Evolutionary conservation across 2,113 vertebrate species (phyloP), one percentile per base, ranked within the genome.

Genomic region (Oxyura jamaicensis): DNA sequence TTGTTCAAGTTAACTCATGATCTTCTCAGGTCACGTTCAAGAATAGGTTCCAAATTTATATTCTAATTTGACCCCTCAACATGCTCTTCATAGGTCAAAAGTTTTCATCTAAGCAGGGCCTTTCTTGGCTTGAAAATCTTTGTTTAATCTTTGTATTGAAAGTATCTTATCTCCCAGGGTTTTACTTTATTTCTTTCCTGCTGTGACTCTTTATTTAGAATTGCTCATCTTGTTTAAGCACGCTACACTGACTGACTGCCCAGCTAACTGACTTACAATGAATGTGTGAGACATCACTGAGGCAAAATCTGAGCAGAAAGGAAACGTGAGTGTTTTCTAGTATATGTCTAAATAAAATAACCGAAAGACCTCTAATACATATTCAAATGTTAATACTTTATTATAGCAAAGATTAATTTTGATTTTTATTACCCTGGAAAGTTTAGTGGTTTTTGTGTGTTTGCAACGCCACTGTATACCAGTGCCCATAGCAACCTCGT

Each of bases 401-500:
- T 55, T 55, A 33, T 10, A 68, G 19, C 5, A 68, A 72, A 71
- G 6, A 4, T 36, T 46, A 73, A 35, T 78, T 78, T 83, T 83
- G 42, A 76, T 7, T 68, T 10, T 35, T 72, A 46, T 3, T n/a
- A 29, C 53, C 16, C 41, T 20, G 8, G 17, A 53, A 86, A 63
- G 10, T 56, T 83, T 39, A 79, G 21, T 29, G 42, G 28, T 73
- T n/a, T 18, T 26, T 23, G 59, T 66, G 31, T 59, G 31, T 59
- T 67, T 91, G 71, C 79, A 50, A 16, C 4, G 21, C 48, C 25
- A 3, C 33, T 71, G 89, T 59, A 6, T 60, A 60, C 11, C 31
- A 19, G 28, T 58, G 76, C 35, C 83, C 83, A 12, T 94, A 88
- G 92, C 91, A 97, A 96, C 87, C 4, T 39, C 33, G n/a, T n/a